Evolutionary conservation across 2,113 vertebrate genomes (phyloP).

Genomic region (Tringa solitaria): DNA sequence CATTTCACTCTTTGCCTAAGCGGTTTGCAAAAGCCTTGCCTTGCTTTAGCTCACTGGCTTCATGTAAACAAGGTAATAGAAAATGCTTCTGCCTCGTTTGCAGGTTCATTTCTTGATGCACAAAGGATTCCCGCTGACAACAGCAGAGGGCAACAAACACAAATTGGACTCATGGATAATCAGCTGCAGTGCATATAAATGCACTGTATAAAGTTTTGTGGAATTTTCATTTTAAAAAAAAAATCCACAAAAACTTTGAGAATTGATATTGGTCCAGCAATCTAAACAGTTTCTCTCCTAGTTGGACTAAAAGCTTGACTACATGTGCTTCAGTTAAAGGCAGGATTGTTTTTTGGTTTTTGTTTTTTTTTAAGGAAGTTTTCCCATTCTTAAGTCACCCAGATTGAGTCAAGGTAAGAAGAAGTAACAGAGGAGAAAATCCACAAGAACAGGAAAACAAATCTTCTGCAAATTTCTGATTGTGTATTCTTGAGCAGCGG

Average conservation of each 20-base stretch:
- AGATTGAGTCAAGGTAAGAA: background rate
- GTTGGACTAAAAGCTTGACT: background rate
- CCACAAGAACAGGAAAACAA: background rate
- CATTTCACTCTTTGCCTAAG: background rate
- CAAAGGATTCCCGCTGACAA: background rate
- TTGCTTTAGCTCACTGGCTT: background rate
- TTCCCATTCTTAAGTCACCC: background rate
- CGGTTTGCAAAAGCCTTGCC: background rate
- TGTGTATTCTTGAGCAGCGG: background rate
- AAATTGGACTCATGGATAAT: background rate
- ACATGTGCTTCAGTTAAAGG: background rate
- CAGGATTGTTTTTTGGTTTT: background rate
- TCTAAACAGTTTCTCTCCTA: background rate
- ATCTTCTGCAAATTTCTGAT: background rate
- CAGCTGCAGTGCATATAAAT: background rate
- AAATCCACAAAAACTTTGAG: background rate
- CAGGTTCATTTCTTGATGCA: background rate
- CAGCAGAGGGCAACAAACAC: background rate
- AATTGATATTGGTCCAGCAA: background rate
- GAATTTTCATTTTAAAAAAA: background rate
- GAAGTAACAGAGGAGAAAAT: background rate
- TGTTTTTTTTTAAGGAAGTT: background rate
- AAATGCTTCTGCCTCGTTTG: background rate
- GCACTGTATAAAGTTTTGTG: background rate
- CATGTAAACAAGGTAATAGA: background rate